phyloP scores from a whole-genome alignment of 2,888 invertebrate genomes.

The Polydrusus cervinus region DNA sequence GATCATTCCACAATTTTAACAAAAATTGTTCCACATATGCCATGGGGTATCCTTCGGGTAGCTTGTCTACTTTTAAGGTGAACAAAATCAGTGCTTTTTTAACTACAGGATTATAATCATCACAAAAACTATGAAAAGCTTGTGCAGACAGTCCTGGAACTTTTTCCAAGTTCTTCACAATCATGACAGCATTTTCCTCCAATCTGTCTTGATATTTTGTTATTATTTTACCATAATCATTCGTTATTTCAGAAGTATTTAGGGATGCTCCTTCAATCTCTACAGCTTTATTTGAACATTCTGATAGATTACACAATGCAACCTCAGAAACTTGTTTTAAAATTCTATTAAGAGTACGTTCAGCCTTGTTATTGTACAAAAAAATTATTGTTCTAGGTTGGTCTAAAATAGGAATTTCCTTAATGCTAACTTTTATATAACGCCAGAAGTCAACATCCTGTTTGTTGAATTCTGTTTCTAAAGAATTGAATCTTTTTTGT shows the following conservation, averaged over 20 bases:
- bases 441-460: constrained; percentile 68
- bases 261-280: constrained; percentile 63
- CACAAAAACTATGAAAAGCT: constrained; percentile 76
- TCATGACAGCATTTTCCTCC: constrained; percentile 63
- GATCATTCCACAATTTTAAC: constrained; percentile 66
- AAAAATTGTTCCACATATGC: constrained; percentile 67
- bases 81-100: constrained; percentile 70
- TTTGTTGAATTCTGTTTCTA: constrained; percentile 46
- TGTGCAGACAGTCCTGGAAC: constrained; percentile 68
- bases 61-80: constrained; percentile 67
- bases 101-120: constrained; percentile 72
- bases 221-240: constrained; percentile 66
- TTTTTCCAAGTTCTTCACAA: constrained; percentile 67
- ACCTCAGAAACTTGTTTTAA: constrained; percentile 65
- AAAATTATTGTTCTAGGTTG: constrained; percentile 70
- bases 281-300: constrained; percentile 58
- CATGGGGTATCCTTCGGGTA: constrained; percentile 51
- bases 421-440: constrained; percentile 65
- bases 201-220: constrained; percentile 60
- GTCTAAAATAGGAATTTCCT: constrained; percentile 62
- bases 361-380: constrained; percentile 63
- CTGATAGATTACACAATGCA: constrained; percentile 61
- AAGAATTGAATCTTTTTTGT: constrained; percentile 6
- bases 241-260: constrained; percentile 59
- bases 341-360: constrained; percentile 62